Percentiles rank a stretch among this genome's conserved stretches.
Conservation (phyloP, 2,797 vertebrate genomes). For the Pseudotriccus pelzelni region DNA sequence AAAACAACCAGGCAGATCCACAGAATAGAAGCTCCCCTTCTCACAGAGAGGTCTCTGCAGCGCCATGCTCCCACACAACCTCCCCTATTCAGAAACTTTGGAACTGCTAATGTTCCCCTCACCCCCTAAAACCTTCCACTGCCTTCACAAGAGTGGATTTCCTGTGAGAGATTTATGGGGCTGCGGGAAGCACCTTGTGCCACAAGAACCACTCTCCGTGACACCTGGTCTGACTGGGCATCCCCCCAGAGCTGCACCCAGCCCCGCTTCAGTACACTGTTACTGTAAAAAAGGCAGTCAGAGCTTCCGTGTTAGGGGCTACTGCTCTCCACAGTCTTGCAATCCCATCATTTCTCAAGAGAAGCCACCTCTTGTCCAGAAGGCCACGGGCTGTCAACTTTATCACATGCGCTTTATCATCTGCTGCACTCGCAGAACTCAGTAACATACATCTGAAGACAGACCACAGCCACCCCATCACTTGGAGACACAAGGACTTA, state of each 20-base stretch:
- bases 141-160: not conserved
- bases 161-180: not conserved
- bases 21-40: not conserved
- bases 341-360: not conserved
- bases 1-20: not conserved
- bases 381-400: not conserved
- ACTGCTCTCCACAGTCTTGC: not conserved
- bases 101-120: not conserved
- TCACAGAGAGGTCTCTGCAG: not conserved
- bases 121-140: rapidly evolving
- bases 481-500: not conserved
- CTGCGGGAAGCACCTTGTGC: not conserved
- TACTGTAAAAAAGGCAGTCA: not conserved
- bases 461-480: not conserved
- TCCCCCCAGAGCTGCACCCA: not conserved
- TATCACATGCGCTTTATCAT: not conserved
- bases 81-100: not conserved
- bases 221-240: not conserved
- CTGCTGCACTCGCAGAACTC: not conserved
- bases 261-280: not conserved
- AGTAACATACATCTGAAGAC: not conserved
- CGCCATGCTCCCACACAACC: not conserved
- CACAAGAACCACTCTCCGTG: rapidly evolving
- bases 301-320: not conserved
- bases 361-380: not conserved